A percentile compares a stretch with the other conserved stretches of the same genome.
phyloP scores from a whole-genome alignment of 2,888 invertebrate genomes.

The Hypercompe scribonia region DNA sequence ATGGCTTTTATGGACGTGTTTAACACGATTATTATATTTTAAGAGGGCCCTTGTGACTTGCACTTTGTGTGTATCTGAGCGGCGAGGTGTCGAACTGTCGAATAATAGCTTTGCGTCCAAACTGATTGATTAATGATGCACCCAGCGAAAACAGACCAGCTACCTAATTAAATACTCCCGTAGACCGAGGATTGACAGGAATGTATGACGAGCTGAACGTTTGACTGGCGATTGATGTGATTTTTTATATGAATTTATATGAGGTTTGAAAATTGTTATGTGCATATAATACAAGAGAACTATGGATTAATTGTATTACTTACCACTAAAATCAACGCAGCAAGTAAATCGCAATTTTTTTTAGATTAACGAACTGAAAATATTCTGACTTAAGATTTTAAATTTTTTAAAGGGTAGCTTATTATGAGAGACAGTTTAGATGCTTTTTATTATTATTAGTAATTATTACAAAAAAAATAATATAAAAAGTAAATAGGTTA shows the following conservation, averaged over 20 bases:
- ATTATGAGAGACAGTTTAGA: background rate
- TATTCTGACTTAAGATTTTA: background rate
- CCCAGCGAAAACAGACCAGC: slow-evolving; percentile 79
- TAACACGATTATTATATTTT: slow-evolving; percentile 87
- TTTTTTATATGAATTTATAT: slow-evolving; percentile 12
- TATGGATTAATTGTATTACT: background rate
- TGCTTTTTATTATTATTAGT: background rate
- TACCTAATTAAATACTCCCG: slow-evolving; percentile 81
- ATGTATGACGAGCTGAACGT: slow-evolving; percentile 58
- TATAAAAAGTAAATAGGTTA: background rate
- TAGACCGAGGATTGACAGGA: slow-evolving; percentile 57
- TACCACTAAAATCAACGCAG: background rate
- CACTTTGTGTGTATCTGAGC: slow-evolving; percentile 69
- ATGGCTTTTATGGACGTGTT: slow-evolving; percentile 84
- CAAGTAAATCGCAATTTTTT: background rate
- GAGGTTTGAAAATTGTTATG: background rate
- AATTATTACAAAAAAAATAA: background rate
- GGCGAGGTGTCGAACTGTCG: slow-evolving; percentile 80
- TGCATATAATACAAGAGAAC: background rate
- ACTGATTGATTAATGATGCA: slow-evolving; percentile 85
- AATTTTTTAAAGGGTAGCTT: too few relatives aligned
- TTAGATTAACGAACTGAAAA: background rate
- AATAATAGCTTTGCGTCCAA: slow-evolving; percentile 73
- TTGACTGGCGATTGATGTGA: slow-evolving; percentile 54
- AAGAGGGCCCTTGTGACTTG: slow-evolving; percentile 84